Base-by-base conservation (phyloP, 1,140 invertebrate genomes). In the Mya arenaria region DNA sequence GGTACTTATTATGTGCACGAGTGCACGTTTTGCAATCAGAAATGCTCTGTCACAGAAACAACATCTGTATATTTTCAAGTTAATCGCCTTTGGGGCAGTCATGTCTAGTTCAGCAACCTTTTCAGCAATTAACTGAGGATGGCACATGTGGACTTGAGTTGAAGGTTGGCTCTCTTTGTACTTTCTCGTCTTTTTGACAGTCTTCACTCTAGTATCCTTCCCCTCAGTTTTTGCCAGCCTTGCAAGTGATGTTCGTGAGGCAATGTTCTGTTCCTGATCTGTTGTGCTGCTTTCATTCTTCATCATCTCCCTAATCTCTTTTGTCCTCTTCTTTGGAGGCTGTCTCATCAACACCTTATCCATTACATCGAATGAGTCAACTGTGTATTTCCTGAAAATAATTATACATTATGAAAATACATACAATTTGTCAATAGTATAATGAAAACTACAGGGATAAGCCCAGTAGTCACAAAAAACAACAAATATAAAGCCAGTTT, bases 271-370 rank as follows among this genome's bases (percentile, higher is more conserved):
- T 28, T 60, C 56, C 25, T 60, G 56, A 37, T 39, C 72, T 44
- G 17, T 52, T 2, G 10, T 86, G 83, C 55, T 85, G 68, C 30
- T n/a, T n/a, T 82, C 82, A 74, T 81, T 52, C 65, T 83, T 83
- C 71, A 84, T 84, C 44, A 85, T 82, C 10, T 77, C 75, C 15
- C 62, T 36, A 69, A 83, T 83, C 84, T 89, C 86, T 80, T 88
- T 89, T 13, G 89, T 88, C 66, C 90, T 75, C 79, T 91, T 91
- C 84, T 91, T 91, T 25, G 90, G 90, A 13, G 90, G 90, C 10
- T 88, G 88, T 82, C 90, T 85, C 36, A 89, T 84, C 13, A 84
- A 85, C 30, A 86, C 78, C 30, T 56, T 73, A 41, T 81, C 66
- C n/a, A 63, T 83, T 25, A 65, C 19, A 44, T 66, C 65, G 41